Evolutionary conservation across 2,113 vertebrate genomes (phyloP).

Genomic region (Pandion haliaetus): DNA sequence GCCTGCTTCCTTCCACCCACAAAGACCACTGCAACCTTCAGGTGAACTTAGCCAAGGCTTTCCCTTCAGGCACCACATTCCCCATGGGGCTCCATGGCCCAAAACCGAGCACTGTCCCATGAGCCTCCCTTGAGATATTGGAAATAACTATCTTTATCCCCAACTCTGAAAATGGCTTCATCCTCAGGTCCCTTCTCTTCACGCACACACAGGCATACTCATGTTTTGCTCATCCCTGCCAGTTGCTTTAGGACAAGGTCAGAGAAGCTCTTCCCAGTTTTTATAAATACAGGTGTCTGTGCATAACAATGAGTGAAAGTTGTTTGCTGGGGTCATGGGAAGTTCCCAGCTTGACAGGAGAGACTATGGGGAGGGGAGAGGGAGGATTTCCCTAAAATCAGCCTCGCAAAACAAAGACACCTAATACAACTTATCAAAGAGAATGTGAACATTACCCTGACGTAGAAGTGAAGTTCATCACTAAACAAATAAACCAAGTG

Average conservation of each 20-base stretch:
- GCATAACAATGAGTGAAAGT: neutral
- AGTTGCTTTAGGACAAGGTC: neutral
- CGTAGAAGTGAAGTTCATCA: neutral
- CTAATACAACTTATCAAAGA: neutral
- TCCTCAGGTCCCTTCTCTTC: neutral
- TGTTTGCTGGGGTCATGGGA: neutral
- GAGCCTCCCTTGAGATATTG: neutral
- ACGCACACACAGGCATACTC: neutral
- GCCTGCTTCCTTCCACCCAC: neutral
- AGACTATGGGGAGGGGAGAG: neutral
- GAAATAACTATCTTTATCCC: neutral
- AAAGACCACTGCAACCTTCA: neutral
- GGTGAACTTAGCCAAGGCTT: neutral
- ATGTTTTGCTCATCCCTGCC: neutral
- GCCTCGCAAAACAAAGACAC: neutral
- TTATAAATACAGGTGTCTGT: neutral
- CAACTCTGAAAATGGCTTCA: neutral
- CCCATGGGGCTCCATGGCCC: neutral
- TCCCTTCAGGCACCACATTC: neutral
- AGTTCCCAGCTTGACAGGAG: neutral
- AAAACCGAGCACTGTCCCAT: neutral
- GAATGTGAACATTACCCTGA: neutral
- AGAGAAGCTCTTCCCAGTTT: neutral
- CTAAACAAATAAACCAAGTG: neutral
- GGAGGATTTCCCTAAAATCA: neutral